These are phyloP conservation scores for Xylota sylvarum DNA, from an alignment of 2,888 invertebrate genomes.

Conservation along the genomic window DNA sequence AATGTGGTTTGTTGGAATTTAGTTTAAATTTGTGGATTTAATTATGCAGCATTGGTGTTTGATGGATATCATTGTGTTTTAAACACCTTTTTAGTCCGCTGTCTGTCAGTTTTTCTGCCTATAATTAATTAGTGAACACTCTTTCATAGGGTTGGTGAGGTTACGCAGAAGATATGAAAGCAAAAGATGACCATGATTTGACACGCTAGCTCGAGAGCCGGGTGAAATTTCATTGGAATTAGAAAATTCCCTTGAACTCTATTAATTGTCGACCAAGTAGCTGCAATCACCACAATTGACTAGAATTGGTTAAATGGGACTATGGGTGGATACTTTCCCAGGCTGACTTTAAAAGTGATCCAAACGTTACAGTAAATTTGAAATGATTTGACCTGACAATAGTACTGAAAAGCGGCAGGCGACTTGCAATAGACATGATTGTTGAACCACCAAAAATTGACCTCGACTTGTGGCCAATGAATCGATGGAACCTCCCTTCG, in stretches of 20 bases:
- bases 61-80: neutral
- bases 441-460: too few species aligned
- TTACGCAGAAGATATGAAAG: neutral
- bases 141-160: neutral
- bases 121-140: neutral
- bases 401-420: too few species aligned
- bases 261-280: too few species aligned
- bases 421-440: too few species aligned
- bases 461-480: too few species aligned
- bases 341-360: too few species aligned
- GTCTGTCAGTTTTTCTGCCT: neutral
- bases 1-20: constrained; percentile 37
- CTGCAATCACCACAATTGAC: too few species aligned
- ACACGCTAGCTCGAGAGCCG: neutral
- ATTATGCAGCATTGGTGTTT: constrained; percentile 4
- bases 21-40: constrained; percentile 14
- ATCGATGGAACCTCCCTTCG: too few species aligned
- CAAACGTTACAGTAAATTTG: too few species aligned
- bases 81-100: neutral
- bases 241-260: neutral
- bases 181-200: neutral
- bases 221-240: neutral
- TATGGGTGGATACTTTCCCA: too few species aligned
- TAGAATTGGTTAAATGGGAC: too few species aligned
- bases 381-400: too few species aligned